These are phyloP conservation scores for Paramisgurnus dabryanus DNA, from an alignment of 2,113 vertebrate species.

Conservation along the genomic window DNA sequence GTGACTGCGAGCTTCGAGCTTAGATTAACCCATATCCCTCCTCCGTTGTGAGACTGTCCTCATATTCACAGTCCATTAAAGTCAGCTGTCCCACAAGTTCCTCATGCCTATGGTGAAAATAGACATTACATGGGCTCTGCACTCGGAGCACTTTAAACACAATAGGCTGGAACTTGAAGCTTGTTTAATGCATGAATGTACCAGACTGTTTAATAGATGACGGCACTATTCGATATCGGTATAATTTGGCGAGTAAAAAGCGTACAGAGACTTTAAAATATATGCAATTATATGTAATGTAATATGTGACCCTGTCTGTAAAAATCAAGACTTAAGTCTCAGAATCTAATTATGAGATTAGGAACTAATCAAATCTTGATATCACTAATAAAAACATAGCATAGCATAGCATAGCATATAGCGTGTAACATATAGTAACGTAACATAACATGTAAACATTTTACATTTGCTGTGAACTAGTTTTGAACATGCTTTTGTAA, in stretches of 20 bases:
- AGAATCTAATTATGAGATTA: no score
- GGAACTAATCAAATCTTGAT: no score
- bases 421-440: no score
- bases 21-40: constrained; percentile 52
- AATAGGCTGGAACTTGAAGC: background rate
- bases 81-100: constrained; percentile 30
- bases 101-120: constrained; percentile 31
- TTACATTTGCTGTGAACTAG: no score
- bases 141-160: constrained; percentile 3
- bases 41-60: constrained; percentile 46
- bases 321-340: no score
- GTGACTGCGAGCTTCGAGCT: constrained; percentile 45
- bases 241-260: background rate
- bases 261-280: background rate
- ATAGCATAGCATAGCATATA: no score
- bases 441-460: no score
- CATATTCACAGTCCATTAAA: constrained; percentile 57
- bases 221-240: background rate
- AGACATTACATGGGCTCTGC: constrained; percentile 32
- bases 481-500: no score
- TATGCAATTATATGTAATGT: background rate
- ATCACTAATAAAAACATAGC: no score
- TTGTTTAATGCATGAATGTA: constrained; percentile 9
- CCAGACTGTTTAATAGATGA: background rate
- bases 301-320: no score